Evolutionary conservation across 2,888 invertebrate genomes (phyloP).

Genomic region (Sacculina carcini): DNA sequence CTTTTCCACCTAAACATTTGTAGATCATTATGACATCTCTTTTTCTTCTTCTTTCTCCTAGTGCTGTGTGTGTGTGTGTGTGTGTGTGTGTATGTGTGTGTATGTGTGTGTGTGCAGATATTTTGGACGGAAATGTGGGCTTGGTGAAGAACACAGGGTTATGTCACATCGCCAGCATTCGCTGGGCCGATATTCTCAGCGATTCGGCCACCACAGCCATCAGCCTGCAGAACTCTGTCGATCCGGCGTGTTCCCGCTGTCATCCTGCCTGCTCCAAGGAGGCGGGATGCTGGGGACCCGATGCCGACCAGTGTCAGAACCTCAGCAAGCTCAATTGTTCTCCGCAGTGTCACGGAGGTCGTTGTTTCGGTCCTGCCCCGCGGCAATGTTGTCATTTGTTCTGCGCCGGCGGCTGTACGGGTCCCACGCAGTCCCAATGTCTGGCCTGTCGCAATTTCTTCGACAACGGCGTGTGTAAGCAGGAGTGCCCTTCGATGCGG

Average conservation of each 20-base stretch:
- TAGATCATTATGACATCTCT: too few species aligned
- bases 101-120: slow-evolving; percentile 29
- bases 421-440: slow-evolving; percentile 79
- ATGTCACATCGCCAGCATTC: slow-evolving; percentile 71
- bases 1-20: too few species aligned
- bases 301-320: slow-evolving; percentile 71
- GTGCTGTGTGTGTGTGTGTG: slow-evolving; percentile 1
- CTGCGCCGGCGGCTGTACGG: slow-evolving; percentile 89
- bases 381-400: slow-evolving; percentile 87
- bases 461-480: slow-evolving; percentile 83
- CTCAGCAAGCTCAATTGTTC: slow-evolving; percentile 82
- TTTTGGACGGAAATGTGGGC: slow-evolving; percentile 68
- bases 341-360: slow-evolving; percentile 72
- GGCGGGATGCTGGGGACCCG: slow-evolving; percentile 77
- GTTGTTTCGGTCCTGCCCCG: slow-evolving; percentile 76
- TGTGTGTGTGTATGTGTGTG: background rate
- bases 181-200: slow-evolving; percentile 81
- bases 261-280: slow-evolving; percentile 22
- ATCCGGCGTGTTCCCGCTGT: slow-evolving; percentile 28
- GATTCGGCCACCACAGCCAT: slow-evolving; percentile 40
- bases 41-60: too few species aligned
- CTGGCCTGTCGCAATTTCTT: slow-evolving; percentile 85
- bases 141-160: slow-evolving; percentile 80
- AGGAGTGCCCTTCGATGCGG: slow-evolving; percentile 83
- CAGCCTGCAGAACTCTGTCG: slow-evolving; percentile 57